Conservation (phyloP, 1,140 invertebrate genomes). For the Colletes gigas region DNA sequence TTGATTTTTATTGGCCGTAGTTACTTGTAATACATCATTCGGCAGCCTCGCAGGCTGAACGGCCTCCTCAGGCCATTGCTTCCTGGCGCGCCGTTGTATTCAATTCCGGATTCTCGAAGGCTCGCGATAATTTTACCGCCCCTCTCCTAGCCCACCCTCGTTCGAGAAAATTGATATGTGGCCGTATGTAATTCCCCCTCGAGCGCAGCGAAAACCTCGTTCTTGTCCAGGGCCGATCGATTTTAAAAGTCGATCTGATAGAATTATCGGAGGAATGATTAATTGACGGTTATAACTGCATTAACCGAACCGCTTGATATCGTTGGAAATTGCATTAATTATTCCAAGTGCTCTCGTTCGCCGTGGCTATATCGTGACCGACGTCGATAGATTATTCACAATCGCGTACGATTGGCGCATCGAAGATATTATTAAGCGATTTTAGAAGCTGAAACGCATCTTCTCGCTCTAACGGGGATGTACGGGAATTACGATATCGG, state of each 20-base stretch:
- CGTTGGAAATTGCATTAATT: slow-evolving; percentile 63
- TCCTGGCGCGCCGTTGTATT: slow-evolving; percentile 43
- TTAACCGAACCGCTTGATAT: slow-evolving; percentile 54
- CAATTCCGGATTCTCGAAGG: slow-evolving; percentile 52
- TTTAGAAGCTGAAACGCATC: slow-evolving; percentile 48
- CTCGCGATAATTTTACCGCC: slow-evolving; percentile 46
- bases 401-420: slow-evolving; percentile 26
- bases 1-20: slow-evolving; percentile 69
- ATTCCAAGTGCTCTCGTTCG: slow-evolving; percentile 62
- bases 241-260: slow-evolving; percentile 48
- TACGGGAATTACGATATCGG: slow-evolving; percentile 38
- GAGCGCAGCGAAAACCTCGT: slow-evolving; percentile 14
- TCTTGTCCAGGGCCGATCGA: slow-evolving; percentile 8
- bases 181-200: slow-evolving; percentile 31
- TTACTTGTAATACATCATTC: slow-evolving; percentile 69
- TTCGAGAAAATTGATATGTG: slow-evolving; percentile 51
- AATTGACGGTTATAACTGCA: slow-evolving; percentile 64
- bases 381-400: slow-evolving; percentile 49
- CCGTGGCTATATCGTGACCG: slow-evolving; percentile 46
- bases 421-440: slow-evolving; percentile 55
- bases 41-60: slow-evolving; percentile 28
- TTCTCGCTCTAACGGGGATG: slow-evolving; percentile 31
- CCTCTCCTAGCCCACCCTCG: not conserved
- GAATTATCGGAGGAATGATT: slow-evolving; percentile 57
- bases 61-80: slow-evolving; percentile 50